These are phyloP conservation scores for Cyclura pinguis DNA, from an alignment of 2,797 vertebrate species.

Conservation along the genomic window DNA sequence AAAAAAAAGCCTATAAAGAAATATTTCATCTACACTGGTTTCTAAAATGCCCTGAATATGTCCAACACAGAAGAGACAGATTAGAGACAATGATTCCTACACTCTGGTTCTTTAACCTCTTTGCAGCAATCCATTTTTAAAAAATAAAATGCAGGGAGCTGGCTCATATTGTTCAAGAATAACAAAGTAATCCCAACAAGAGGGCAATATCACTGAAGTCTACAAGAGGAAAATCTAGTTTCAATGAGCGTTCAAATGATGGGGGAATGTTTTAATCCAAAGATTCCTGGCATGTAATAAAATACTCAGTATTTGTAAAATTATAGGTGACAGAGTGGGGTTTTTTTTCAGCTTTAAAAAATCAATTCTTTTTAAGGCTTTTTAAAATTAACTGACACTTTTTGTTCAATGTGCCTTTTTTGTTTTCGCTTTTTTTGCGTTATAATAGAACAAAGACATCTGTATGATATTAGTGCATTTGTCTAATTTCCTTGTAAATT, in stretches of 20 bases:
- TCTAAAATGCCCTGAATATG: neutral
- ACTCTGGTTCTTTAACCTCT: neutral
- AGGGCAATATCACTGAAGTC: neutral
- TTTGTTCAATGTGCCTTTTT: slow-evolving; percentile 6
- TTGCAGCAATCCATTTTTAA: neutral
- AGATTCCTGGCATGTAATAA: neutral
- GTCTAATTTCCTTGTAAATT: slow-evolving; percentile 19
- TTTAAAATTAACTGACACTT: neutral
- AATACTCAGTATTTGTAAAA: neutral
- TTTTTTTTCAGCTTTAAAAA: slow-evolving; percentile 11
- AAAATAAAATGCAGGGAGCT: neutral
- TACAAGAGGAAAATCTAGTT: neutral
- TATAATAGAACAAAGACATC: slow-evolving; percentile 29
- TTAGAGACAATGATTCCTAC: slow-evolving; percentile 7
- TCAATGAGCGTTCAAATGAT: neutral
- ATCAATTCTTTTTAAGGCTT: too few species aligned
- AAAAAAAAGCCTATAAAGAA: neutral
- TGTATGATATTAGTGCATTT: slow-evolving; percentile 38
- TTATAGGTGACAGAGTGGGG: neutral
- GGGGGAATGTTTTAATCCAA: neutral
- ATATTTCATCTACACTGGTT: neutral
- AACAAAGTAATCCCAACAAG: neutral
- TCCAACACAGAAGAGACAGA: slow-evolving; percentile 11
- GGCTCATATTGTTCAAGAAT: neutral
- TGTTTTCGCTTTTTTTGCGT: neutral